Percentiles rank a stretch among this genome's conserved stretches.
Evolutionary conservation across 2,888 invertebrate genomes (phyloP).

Genomic region (Spodoptera picta): DNA sequence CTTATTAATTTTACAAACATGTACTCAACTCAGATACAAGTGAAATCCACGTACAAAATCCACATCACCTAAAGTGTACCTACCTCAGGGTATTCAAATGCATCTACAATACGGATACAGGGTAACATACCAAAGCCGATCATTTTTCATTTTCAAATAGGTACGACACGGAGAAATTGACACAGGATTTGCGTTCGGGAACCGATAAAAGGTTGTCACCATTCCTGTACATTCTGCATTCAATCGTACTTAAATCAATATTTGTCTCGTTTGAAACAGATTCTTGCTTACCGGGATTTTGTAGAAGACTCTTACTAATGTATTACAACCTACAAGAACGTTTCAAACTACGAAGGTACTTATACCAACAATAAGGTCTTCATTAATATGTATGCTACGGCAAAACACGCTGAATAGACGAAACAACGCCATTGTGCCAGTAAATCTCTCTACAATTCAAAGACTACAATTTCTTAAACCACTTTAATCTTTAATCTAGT

Average conservation of each 20-base stretch:
- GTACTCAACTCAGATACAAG: no score
- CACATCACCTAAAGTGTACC: background rate
- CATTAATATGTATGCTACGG: no score
- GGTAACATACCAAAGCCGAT: background rate
- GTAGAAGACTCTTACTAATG: background rate
- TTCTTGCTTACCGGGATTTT: background rate
- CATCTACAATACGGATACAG: background rate
- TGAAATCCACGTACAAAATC: no score
- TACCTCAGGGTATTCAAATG: constrained; percentile 11
- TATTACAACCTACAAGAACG: no score
- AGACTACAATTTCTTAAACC: no score
- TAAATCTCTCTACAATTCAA: no score
- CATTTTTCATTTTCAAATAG: constrained; percentile 38
- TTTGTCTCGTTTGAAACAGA: constrained; percentile 1
- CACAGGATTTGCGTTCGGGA: constrained; percentile 21
- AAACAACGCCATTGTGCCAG: no score
- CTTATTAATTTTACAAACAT: no score
- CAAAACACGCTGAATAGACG: no score
- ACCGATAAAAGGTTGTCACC: constrained; percentile 29
- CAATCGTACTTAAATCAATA: constrained; percentile 18
- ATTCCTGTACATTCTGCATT: constrained; percentile 12
- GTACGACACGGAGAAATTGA: constrained; percentile 17
- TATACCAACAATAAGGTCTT: no score
- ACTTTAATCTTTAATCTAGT: no score
- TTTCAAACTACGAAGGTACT: no score